Evolutionary conservation across 2,888 invertebrate species (phyloP), one percentile per base, ranked within the genome.

Genomic region (Sclerodermus sp.): DNA sequence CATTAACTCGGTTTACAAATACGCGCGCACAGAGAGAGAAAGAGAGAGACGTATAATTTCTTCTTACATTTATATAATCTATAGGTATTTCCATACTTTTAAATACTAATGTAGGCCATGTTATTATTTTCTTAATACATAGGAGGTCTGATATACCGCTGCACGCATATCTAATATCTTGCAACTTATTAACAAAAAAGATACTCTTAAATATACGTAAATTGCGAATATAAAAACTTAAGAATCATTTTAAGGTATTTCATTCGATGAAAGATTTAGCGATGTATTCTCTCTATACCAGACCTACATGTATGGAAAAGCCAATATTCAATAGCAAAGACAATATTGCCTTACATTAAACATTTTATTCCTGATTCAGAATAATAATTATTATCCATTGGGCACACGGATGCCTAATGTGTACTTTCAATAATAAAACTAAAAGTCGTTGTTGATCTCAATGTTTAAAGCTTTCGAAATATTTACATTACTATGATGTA

Each of bases 61-160:
- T 31, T 30, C 15, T 42, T 42, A 38, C 38, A 6, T 38, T 38
- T 49, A 38, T 40, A 47, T 57, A 52, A 34, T 42, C 16, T n/a
- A 51, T 30, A 42, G 15, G 23, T 55, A 48, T 51, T 46, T 47
- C 44, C 49, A 58, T 55, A 64, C 54, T 49, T 64, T 71, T 65
- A 63, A 60, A 68, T 60, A 65, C 66, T 73, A 71, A 64, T 66
- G 51, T 72, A 74, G 74, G 74, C 73, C 73, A 72, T 70, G 66
- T 62, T 61, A 60, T 70, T 66, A 60, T 68, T 61, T 46, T 60
- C 56, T 62, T 58, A 62, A 43, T 53, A 59, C 62, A 63, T 60
- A 61, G 57, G 60, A 62, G 60, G 56, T 57, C 60, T 60, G 52
- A 67, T 52, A 50, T 57, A n/a, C n/a, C n/a, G n/a, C n/a, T n/a